Percentiles rank a stretch among this genome's conserved stretches.
Conservation (phyloP, 2,888 invertebrate genomes). For the Zele albiditarsus region DNA sequence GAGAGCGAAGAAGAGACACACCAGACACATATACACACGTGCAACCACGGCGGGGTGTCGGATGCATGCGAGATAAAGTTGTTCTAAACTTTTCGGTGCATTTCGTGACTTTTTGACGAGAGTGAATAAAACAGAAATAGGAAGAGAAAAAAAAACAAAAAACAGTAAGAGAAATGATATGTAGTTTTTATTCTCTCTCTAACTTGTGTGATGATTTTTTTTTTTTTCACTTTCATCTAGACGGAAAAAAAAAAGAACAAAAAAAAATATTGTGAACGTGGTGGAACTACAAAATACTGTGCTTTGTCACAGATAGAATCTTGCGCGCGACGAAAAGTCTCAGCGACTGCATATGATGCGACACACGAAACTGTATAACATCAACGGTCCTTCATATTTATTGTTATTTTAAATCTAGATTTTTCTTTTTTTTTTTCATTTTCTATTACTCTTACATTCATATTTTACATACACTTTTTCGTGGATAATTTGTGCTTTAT, state of each 20-base stretch:
- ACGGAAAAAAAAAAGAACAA: slow-evolving; percentile 40
- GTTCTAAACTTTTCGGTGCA: slow-evolving; percentile 60
- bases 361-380: slow-evolving; percentile 45
- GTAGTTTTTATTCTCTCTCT: slow-evolving; percentile 29
- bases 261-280: slow-evolving; percentile 67
- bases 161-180: slow-evolving; percentile 6
- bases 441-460: too few species aligned
- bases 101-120: slow-evolving; percentile 53
- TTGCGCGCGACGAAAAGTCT: slow-evolving; percentile 46
- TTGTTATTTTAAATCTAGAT: too few species aligned
- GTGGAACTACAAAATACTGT: slow-evolving; percentile 66
- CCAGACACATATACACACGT: slow-evolving; percentile 42
- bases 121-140: slow-evolving; percentile 27
- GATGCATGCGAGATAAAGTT: slow-evolving; percentile 63
- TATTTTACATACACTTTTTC: too few species aligned
- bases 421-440: too few species aligned
- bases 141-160: slow-evolving; percentile 18
- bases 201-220: slow-evolving; percentile 41
- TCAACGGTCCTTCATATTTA: slow-evolving; percentile 41
- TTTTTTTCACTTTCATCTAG: slow-evolving; percentile 40
- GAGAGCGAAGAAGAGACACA: slow-evolving; percentile 1
- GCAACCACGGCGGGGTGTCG: slow-evolving; percentile 58
- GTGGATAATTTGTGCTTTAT: too few species aligned
- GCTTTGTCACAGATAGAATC: slow-evolving; percentile 64
- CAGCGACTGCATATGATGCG: slow-evolving; percentile 42